Base-by-base conservation (phyloP, 2,888 invertebrate genomes). In the Apodemia mormo region DNA sequence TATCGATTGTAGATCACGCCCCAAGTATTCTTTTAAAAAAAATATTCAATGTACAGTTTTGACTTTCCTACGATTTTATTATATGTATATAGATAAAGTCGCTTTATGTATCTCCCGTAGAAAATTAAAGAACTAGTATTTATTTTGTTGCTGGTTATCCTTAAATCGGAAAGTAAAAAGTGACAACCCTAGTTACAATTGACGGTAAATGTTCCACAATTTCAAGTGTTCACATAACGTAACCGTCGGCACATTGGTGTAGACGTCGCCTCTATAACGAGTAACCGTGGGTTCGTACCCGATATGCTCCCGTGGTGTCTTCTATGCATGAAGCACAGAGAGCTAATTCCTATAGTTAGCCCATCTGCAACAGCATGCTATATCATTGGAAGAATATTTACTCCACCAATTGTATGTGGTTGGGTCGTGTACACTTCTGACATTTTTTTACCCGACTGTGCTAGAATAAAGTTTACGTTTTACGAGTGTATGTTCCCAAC, bases 371-470 rank as follows among this genome's bases (percentile, higher is more conserved):
- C 88, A 79, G 72, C 89, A 90, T 90, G 90, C 90, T 75, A 89
- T 73, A 87, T 43, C 74, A 69, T 67, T 67, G 86, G 82, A 82
- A 77, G 84, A 77, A 67, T 81, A 87, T 90, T 90, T 89, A 84
- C 86, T 76, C 80, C 77, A 71, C 73, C 75, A 76, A 75, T 52
- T 56, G 68, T 65, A 43, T 71, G 76, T 73, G 74, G 70, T 76
- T 80, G 81, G 76, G 89, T 86, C 82, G 90, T 90, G 90, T 90
- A 90, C 89, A 81, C 86, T 87, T 87, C 85, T 88, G 71, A 90
- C 81, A 90, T 74, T 77, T 80, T 76, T 79, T 69, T 74, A 67
- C 68, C 12, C 3, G 0, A 43, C 43, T 43, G 37, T 5, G 37
- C 37, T 37, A 37, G 37, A n/a, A n/a, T n/a, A n/a, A n/a, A n/a